Evolutionary conservation across 2,797 vertebrate species (phyloP).

Genomic region (Bothrops alternatus): DNA sequence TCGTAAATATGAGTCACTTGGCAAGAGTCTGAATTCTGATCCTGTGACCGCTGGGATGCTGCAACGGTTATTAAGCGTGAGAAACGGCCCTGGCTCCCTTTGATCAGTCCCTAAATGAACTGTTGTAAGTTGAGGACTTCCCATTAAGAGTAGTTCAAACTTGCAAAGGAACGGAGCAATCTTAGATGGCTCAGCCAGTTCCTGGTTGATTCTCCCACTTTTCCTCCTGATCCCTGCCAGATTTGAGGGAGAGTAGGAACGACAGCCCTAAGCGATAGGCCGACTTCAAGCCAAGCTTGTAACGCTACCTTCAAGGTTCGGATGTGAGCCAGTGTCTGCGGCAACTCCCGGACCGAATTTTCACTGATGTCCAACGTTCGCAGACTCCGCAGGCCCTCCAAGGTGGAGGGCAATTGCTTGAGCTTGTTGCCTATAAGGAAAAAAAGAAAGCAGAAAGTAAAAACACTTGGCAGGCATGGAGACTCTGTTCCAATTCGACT

Average conservation of each 20-base stretch:
- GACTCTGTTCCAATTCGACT: background rate
- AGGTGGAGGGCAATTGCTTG: constrained; percentile 72
- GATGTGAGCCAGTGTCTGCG: constrained; percentile 74
- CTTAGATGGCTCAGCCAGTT: background rate
- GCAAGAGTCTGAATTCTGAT: too few relatives aligned
- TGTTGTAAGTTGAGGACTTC: too few relatives aligned
- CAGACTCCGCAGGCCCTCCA: constrained; percentile 79
- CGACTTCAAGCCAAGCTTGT: background rate
- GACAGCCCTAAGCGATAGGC: accelerated
- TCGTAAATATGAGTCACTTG: too few relatives aligned
- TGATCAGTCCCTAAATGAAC: too few relatives aligned
- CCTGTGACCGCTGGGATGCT: too few relatives aligned
- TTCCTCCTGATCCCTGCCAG: background rate
- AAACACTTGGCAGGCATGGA: background rate
- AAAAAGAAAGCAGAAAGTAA: background rate
- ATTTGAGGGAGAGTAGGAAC: background rate
- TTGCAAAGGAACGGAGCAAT: too few relatives aligned
- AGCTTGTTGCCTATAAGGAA: constrained; percentile 80
- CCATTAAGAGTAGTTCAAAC: too few relatives aligned
- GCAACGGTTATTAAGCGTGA: too few relatives aligned
- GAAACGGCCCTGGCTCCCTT: too few relatives aligned
- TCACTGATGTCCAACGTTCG: constrained; percentile 83
- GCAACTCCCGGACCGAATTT: constrained; percentile 80
- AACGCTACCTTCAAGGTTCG: constrained; percentile 81
- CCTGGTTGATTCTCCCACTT: background rate